A percentile compares a stretch with the other conserved stretches of the same genome.
Conservation (phyloP, 2,797 vertebrate species). For the Lycodopsis pacificus region DNA sequence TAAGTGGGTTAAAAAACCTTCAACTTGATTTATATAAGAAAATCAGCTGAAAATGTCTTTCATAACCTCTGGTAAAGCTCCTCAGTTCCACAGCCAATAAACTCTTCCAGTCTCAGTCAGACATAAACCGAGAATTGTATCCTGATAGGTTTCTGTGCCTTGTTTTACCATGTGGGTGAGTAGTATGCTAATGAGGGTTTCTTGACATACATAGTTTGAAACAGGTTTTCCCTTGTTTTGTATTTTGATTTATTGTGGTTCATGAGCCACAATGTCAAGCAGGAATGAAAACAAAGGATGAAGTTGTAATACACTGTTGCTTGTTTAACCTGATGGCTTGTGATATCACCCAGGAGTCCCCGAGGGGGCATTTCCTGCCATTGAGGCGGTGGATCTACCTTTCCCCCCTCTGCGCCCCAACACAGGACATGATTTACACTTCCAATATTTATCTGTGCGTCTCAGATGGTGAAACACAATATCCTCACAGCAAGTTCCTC, state of each 20-base stretch:
- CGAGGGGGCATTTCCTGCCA: conserved; percentile 61
- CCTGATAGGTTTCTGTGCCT: background rate
- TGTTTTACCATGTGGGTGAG: background rate
- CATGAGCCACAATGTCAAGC: background rate
- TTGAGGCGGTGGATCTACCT: conserved; percentile 46
- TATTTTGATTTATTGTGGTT: background rate
- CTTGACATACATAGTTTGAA: background rate
- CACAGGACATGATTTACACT: conserved; percentile 39
- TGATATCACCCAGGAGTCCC: background rate
- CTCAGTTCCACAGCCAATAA: background rate
- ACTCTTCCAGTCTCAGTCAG: background rate
- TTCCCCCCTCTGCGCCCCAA: background rate
- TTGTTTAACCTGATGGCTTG: conserved; percentile 50
- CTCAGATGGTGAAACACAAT: conserved; percentile 54
- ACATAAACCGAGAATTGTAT: background rate
- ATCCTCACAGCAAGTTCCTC: conserved; percentile 49
- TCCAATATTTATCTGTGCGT: conserved; percentile 49
- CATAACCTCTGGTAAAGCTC: background rate
- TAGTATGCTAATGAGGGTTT: background rate
- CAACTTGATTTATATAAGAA: conserved; percentile 1
- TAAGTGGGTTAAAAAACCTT: no score
- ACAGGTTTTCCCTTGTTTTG: background rate
- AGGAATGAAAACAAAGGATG: conserved; percentile 33
- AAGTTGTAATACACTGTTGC: background rate
- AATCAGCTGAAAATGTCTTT: conserved; percentile 1